Base-by-base conservation (phyloP, 2,888 invertebrate genomes). In the Anoncus sp. region DNA sequence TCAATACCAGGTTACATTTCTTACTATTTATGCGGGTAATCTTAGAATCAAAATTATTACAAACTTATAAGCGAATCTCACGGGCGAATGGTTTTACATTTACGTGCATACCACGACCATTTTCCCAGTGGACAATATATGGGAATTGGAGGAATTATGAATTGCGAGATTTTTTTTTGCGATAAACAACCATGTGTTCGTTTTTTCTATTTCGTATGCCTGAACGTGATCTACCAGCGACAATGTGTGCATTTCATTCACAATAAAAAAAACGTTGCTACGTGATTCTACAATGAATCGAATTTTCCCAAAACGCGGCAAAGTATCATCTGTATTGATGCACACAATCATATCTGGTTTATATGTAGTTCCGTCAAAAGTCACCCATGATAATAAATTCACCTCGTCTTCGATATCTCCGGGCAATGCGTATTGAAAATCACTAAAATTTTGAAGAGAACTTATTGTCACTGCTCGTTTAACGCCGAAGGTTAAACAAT, bases 341-440 rank as follows among this genome's bases (percentile, higher is more conserved):
- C 53, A 53, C 27, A 53, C 53, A 53, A 31, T 16, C 31, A 53
- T 53, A 27, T 53, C 16, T 27, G 53, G 53, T 53, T 53, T 53
- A 27, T 53, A 53, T 53, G 27, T 53, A 53, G 53, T 53, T 27
- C 53, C 53, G 16, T 53, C 53, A 16, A 53, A 27, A 53, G 53
- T 53, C 27, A 57, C 57, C 57, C 38, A 57, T 20, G 57, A 40
- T 16, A 57, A 20, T 57, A 38, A 57, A 57, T 57, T 35, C 38
- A 57, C 57, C 38, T 57, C 57, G 20, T 57, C 57, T 12, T 20
- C n/a, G 38, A 57, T 20, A 57, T 57, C 20, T 9, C 38, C 16
- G 31, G 57, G 57, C 38, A 38, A 57, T 57, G 35, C 38, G 38
- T 57, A 12, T 20, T 31, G 57, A 38, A 57, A 57, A 57, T 38